Conservation (phyloP, 2,797 vertebrate genomes). For the Pseudochaenichthys georgianus region DNA sequence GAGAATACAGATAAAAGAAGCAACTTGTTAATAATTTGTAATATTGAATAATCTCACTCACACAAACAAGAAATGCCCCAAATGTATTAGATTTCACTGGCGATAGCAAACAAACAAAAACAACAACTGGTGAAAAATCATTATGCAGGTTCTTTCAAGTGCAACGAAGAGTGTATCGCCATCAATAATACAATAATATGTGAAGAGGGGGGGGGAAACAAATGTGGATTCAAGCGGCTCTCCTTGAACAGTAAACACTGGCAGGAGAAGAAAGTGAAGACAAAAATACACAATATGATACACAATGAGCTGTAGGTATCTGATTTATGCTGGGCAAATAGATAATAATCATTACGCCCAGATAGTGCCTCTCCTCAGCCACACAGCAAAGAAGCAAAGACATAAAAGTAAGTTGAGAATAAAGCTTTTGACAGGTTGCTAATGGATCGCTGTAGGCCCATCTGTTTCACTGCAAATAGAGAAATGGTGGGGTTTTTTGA, state of each 20-base stretch:
- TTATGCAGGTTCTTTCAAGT: conserved; percentile 71
- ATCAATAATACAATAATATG: conserved; percentile 79
- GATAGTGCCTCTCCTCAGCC: conserved; percentile 77
- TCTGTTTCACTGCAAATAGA: conserved; percentile 90
- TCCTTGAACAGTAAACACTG: conserved; percentile 78
- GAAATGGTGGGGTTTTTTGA: conserved; percentile 85
- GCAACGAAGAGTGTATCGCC: conserved; percentile 46
- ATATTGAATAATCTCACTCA: conserved; percentile 65
- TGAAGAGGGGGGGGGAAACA: conserved; percentile 55
- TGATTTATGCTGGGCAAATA: conserved; percentile 81
- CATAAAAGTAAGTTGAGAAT: conserved; percentile 88
- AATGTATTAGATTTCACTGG: conserved; percentile 55
- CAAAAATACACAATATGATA: conserved; percentile 44
- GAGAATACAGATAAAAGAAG: conserved; percentile 58
- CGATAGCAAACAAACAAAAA: conserved; percentile 69
- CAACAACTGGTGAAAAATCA: conserved; percentile 65
- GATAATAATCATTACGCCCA: conserved; percentile 83
- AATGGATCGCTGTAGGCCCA: conserved; percentile 91
- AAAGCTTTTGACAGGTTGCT: conserved; percentile 90
- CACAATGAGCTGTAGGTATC: conserved; percentile 75
- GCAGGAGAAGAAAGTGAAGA: conserved; percentile 67
- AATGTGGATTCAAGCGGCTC: conserved; percentile 65
- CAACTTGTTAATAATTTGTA: conserved; percentile 76
- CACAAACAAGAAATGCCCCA: conserved; percentile 63
- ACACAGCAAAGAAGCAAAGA: conserved; percentile 81